phyloP scores from a whole-genome alignment of 2,113 vertebrate species.

The Leptosomus discolor region DNA sequence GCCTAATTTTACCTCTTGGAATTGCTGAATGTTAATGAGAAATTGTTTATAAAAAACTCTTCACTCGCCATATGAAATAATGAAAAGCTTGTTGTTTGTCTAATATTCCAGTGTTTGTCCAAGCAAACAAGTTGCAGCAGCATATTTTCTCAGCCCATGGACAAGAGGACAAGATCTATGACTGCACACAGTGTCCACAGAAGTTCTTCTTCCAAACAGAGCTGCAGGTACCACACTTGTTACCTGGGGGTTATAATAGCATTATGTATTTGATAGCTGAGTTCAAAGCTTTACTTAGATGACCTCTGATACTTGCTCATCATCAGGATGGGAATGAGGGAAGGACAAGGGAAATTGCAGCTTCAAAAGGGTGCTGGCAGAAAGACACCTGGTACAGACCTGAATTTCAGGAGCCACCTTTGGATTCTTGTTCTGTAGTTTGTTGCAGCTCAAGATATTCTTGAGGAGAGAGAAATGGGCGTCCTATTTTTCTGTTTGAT shows the following conservation, averaged over 20 bases:
- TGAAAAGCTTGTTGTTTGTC: constrained; percentile 44
- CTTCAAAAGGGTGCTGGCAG: constrained; percentile 56
- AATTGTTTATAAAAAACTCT: neutral
- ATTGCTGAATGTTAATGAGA: neutral
- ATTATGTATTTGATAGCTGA: constrained; percentile 4
- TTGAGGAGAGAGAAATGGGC: neutral
- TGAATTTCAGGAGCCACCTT: constrained; percentile 11
- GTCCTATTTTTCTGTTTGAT: neutral
- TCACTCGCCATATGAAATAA: neutral
- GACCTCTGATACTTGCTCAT: constrained; percentile 19
- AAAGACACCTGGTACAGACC: constrained; percentile 47
- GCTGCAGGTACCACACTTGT: constrained; percentile 86
- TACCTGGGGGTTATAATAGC: neutral
- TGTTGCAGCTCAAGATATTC: neutral
- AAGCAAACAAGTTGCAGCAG: constrained; percentile 98
- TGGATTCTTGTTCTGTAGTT: neutral
- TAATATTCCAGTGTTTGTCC: constrained; percentile 90
- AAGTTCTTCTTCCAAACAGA: constrained; percentile 99
- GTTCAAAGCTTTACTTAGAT: neutral
- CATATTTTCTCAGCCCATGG: constrained; percentile 99
- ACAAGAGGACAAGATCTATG: constrained; percentile 99
- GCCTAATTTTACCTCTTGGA: constrained; percentile 18
- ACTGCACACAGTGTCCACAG: constrained; percentile 98
- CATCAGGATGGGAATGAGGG: constrained; percentile 41
- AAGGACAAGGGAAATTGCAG: constrained; percentile 40